phyloP scores from a whole-genome alignment of 1,140 invertebrate genomes.

The Lucilia cuprina region DNA sequence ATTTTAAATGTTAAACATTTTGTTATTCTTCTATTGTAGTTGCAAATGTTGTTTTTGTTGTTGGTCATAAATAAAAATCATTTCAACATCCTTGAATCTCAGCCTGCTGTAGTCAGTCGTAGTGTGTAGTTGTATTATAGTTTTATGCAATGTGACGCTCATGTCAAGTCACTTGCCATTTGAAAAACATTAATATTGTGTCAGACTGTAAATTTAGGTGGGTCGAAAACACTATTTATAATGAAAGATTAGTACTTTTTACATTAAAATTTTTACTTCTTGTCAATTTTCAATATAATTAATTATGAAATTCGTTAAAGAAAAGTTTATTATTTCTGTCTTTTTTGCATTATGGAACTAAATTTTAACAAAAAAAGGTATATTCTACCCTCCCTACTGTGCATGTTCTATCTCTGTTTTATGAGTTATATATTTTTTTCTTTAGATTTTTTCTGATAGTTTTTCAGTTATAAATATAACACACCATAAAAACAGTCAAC shows the following conservation, averaged over 20 bases:
- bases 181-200: conserved; percentile 15
- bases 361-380: no score
- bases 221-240: no score
- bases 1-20: not conserved
- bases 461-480: not conserved
- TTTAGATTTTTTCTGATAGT: not conserved
- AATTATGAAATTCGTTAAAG: no score
- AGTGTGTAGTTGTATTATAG: not conserved
- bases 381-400: no score
- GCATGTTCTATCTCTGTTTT: no score
- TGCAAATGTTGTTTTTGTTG: not conserved
- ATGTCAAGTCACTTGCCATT: conserved; percentile 17
- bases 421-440: no score
- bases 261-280: no score
- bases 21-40: not conserved
- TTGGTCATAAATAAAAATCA: conserved; percentile 18
- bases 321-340: no score
- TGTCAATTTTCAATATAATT: no score
- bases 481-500: not conserved
- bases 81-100: conserved; percentile 14
- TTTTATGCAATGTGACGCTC: not conserved
- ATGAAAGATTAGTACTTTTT: no score
- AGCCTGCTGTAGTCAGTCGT: not conserved
- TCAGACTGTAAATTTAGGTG: not conserved
- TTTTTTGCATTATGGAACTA: no score